These are phyloP conservation scores for Thalassarche chlororhynchos DNA, from an alignment of 2,113 vertebrate species.

Conservation along the genomic window DNA sequence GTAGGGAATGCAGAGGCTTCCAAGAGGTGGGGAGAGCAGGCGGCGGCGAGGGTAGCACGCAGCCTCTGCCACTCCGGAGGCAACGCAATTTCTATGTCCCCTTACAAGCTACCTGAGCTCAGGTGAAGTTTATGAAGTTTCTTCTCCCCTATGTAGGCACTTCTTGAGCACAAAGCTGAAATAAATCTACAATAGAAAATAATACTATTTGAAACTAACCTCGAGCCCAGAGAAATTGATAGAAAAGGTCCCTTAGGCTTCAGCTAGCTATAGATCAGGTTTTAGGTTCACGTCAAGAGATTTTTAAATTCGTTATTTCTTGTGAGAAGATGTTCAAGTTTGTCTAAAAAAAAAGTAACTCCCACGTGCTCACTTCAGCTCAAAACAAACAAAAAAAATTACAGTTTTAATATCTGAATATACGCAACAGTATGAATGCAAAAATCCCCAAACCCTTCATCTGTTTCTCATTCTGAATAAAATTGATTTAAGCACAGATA, in stretches of 20 bases:
- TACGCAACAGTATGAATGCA: neutral
- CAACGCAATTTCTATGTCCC: neutral
- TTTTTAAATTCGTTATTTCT: neutral
- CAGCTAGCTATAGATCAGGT: neutral
- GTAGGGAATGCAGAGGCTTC: neutral
- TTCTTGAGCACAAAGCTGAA: neutral
- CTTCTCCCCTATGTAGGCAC: neutral
- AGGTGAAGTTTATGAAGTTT: neutral
- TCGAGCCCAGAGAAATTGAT: neutral
- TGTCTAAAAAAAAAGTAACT: neutral
- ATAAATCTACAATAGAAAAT: neutral
- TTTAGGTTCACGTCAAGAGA: neutral
- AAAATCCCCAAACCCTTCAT: neutral
- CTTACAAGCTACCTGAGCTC: neutral
- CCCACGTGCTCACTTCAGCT: neutral
- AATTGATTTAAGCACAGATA: neutral
- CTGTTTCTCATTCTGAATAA: constrained; percentile 4
- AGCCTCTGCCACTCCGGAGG: neutral
- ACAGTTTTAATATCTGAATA: neutral
- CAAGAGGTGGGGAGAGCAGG: neutral
- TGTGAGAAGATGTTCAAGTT: neutral
- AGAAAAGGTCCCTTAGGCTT: neutral
- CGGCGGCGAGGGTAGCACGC: neutral
- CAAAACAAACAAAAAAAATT: neutral
- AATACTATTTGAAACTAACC: neutral